Conservation (phyloP, 1,140 invertebrate genomes). For the Temnothorax nylanderi region DNA sequence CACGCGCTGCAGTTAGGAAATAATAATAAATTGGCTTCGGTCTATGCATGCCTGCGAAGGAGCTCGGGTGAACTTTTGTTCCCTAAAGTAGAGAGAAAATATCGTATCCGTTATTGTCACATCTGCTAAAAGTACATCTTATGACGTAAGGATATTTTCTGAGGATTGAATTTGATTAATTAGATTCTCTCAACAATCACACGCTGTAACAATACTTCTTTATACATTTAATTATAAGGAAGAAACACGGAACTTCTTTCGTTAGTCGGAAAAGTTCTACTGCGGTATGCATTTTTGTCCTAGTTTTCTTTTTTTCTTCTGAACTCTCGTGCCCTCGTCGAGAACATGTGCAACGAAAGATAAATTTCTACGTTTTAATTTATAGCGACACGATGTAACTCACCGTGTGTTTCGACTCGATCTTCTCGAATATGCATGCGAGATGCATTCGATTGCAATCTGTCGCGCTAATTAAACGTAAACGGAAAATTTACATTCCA, state of each 20-base stretch:
- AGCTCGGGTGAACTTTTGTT: neutral
- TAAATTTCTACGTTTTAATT: neutral
- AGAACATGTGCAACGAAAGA: neutral
- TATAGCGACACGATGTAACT: neutral
- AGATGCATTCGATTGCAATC: neutral
- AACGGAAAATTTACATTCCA: conserved; percentile 30
- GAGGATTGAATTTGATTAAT: neutral
- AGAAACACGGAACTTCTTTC: neutral
- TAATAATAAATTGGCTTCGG: conserved; percentile 30
- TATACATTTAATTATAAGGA: neutral
- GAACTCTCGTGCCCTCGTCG: neutral
- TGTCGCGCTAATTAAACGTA: neutral
- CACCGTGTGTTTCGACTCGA: neutral
- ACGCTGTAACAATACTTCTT: neutral
- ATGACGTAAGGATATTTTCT: neutral
- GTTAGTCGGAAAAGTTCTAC: neutral
- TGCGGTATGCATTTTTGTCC: neutral
- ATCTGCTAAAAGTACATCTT: neutral
- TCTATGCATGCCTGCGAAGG: neutral
- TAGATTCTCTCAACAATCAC: neutral
- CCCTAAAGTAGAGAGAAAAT: neutral
- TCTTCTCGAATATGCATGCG: neutral
- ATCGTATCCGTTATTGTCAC: neutral
- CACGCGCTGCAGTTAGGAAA: neutral
- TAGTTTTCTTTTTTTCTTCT: neutral